These are phyloP conservation scores for Gymnothorax javanicus DNA, from an alignment of 2,797 vertebrate genomes.

Conservation along the genomic window DNA sequence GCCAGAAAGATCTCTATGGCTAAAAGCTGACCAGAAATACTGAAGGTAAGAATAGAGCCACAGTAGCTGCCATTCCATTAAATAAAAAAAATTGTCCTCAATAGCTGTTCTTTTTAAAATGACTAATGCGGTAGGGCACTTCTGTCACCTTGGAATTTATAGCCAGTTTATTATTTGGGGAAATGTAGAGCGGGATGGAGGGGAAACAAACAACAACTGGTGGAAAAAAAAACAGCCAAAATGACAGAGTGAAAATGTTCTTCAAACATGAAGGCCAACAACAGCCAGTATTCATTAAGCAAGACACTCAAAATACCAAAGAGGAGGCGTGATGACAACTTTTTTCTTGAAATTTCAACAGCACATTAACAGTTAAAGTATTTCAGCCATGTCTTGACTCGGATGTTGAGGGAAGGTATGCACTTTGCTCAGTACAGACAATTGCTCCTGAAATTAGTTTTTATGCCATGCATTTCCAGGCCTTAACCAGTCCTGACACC, in stretches of 20 bases:
- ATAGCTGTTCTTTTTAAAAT: neutral
- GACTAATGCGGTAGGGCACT: neutral
- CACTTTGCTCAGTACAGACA: neutral
- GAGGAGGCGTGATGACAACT: no score
- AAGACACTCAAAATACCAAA: no score
- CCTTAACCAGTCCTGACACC: neutral
- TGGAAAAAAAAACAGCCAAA: neutral
- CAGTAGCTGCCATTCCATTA: neutral
- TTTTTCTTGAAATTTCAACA: neutral
- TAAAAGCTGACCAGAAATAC: neutral
- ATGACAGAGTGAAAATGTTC: neutral
- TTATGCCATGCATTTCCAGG: neutral
- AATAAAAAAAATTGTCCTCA: neutral
- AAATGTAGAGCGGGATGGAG: conserved; percentile 47
- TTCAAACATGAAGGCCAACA: no score
- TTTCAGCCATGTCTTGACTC: neutral
- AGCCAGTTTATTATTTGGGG: conserved; percentile 19
- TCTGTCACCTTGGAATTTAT: neutral
- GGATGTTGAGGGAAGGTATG: neutral
- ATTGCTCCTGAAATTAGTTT: neutral
- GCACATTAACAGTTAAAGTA: neutral
- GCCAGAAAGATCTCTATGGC: conserved; percentile 39
- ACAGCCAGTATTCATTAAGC: no score
- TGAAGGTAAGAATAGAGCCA: neutral
- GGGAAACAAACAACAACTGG: neutral